Base-by-base conservation (phyloP, 2,113 vertebrate species). In the Colistium nudipinnis region DNA sequence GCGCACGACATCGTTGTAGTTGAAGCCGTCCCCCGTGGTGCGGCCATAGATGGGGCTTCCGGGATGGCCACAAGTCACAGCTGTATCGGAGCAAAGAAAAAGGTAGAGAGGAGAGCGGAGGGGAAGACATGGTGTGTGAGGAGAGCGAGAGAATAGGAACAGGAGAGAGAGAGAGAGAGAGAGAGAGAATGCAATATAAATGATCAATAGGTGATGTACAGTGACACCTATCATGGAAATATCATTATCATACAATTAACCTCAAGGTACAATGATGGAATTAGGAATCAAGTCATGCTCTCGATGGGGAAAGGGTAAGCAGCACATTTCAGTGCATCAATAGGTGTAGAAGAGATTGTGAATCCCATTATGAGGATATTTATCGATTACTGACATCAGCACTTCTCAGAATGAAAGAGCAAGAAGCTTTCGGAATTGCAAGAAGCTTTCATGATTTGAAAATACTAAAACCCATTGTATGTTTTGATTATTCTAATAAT, bases 21-120 rank as follows among this genome's bases (percentile, higher is more conserved):
- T 99, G 83, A 96, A 99, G 78, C 96, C 96, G 1, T 94, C 96
- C 63, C 97, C 97, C 70, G 92, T 94, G 67, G 97, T 97, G 81
- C 95, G 95, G 61, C 97, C 97, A 66, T 99, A 98, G 88, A 98
- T 98, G 12, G 97, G 97, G 75, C 96, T 99, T 1, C 97, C 96
- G 5, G 97, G 97, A 74, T 99, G 97, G 71, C 97, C 97, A 47
- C 97, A 99, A 64, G 96, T 99, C 89, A 99, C 87, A 0, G 97
- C 97, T 98, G 78, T 19, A 48, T 0, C 4, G 11, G 31, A 56
- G 28, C 30, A 22, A 51, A 41, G 27, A 12, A 39, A 31, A 28
- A 68, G 7, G 27, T 33, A 54, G 33, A 1, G 19, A 11, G n/a
- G 19, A 55, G n/a, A n/a, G 19, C 3, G 28, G 49, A 55, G 24